Evolutionary conservation across 2,113 vertebrate species (phyloP), one percentile per base, ranked within the genome.

Genomic region (Mellivora capensis): DNA sequence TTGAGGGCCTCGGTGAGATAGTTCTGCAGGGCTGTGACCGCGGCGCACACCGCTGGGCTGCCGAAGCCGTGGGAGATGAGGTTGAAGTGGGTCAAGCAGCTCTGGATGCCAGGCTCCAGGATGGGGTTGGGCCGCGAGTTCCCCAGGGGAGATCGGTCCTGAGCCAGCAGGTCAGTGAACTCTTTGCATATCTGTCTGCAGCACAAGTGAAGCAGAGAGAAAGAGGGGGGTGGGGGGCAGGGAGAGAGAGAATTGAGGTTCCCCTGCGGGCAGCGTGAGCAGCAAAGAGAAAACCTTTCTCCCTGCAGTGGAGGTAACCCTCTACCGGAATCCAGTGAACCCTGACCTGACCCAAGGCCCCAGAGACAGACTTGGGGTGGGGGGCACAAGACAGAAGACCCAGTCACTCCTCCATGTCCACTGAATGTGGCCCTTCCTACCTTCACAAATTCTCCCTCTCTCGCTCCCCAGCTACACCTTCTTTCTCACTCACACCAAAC

Each of bases 41-140:
- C 99, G 89, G 99, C 99, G 69, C 99, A 99, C 98, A 99, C 99
- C 0, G 99, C 99, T 27, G 99, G 99, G 98, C 99, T 99, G 98
- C 99, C 99, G 97, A 99, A 99, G 98, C 99, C 99, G 96, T 99
- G 99, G 10, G 99, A 99, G 99, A 99, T 99, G 98, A 99, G 99
- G 99, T 99, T 99, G 99, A 99, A 99, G 99, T 99, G 99, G 99
- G 99, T 99, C 99, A 99, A 99, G 98, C 99, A 99, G 99, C 99
- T 99, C 99, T 99, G 99, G 98, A 99, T 99, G 98, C 99, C 99
- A 25, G 99, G 99, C 99, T 99, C 99, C 96, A 99, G 99, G 98
- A 99, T 99, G 95, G 99, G 99, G 98, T 99, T 99, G 98, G 99
- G 99, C 98, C 99, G 99, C 0, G 99, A 99, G 99, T 99, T 99